Percentiles rank a stretch among this genome's conserved stretches.
Evolutionary conservation across 1,140 invertebrate species (phyloP).

Genomic region (Pararge aegeria): DNA sequence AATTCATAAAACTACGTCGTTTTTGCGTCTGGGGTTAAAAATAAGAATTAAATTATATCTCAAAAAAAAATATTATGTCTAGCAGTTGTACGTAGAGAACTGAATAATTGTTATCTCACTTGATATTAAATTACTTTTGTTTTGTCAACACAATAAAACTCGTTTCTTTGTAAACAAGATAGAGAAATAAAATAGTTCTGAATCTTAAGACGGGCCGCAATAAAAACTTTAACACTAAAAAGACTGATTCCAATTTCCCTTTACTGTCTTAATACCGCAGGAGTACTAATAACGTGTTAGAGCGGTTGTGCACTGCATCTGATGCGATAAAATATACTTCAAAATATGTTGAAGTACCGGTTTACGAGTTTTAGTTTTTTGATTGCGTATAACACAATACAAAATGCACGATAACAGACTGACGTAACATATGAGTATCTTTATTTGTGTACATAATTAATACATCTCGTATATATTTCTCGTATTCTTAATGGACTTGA

Average conservation of each 20-base stretch:
- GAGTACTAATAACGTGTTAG: constrained; percentile 1
- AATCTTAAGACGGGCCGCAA: background rate
- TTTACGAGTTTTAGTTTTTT: too few relatives aligned
- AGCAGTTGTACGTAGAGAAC: too few relatives aligned
- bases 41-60: too few relatives aligned
- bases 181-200: background rate
- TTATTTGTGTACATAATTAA: too few relatives aligned
- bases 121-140: background rate
- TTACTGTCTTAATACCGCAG: constrained; percentile 2
- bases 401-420: too few relatives aligned
- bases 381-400: too few relatives aligned
- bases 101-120: background rate
- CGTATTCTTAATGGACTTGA: too few relatives aligned
- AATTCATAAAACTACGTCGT: too few relatives aligned
- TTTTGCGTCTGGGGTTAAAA: too few relatives aligned
- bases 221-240: constrained; percentile 4
- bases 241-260: background rate
- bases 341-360: too few relatives aligned
- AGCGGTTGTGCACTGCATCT: background rate
- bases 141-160: background rate
- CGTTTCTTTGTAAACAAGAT: background rate
- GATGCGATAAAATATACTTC: background rate
- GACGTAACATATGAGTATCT: background rate
- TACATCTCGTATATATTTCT: too few relatives aligned
- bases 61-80: too few relatives aligned